These are phyloP conservation scores for Cryptomyrus ogoouensis DNA, from an alignment of 2,113 vertebrate species.

Conservation along the genomic window DNA sequence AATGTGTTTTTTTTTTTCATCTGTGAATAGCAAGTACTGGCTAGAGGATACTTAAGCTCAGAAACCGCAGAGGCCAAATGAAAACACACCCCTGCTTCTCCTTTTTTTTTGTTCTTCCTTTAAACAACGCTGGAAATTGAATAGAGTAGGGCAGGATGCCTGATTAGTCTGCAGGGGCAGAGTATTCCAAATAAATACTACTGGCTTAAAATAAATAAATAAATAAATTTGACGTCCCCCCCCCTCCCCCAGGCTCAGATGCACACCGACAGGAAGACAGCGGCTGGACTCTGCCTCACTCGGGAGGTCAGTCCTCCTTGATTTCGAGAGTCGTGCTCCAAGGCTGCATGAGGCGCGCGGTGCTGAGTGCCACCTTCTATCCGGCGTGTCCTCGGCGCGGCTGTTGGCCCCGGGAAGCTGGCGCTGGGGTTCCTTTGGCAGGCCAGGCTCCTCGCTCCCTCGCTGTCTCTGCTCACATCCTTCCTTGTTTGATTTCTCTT, in stretches of 20 bases:
- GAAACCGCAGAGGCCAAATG: slow-evolving; percentile 68
- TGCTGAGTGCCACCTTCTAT: slow-evolving; percentile 28
- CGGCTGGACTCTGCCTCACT: slow-evolving; percentile 22
- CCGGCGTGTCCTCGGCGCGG: slow-evolving; percentile 22
- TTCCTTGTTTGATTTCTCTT: slow-evolving; percentile 84
- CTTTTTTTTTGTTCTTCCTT: slow-evolving; percentile 43
- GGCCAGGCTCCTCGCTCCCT: slow-evolving; percentile 20
- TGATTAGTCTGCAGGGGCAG: slow-evolving; percentile 39
- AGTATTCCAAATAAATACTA: slow-evolving; percentile 43
- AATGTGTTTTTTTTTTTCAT: slow-evolving; percentile 72
- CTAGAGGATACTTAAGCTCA: slow-evolving; percentile 67
- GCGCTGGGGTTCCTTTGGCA: slow-evolving; percentile 19
- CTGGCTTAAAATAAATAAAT: slow-evolving; percentile 35
- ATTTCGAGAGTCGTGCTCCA: slow-evolving; percentile 34
- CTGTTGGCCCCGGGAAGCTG: slow-evolving; percentile 29
- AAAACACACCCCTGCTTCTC: slow-evolving; percentile 49
- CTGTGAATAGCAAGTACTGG: slow-evolving; percentile 68
- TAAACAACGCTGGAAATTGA: slow-evolving; percentile 45
- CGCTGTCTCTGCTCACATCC: slow-evolving; percentile 28
- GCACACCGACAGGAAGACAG: slow-evolving; percentile 27
- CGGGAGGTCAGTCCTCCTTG: slow-evolving; percentile 22
- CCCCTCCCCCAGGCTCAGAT: slow-evolving; percentile 24
- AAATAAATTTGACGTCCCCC: background rate
- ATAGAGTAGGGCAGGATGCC: slow-evolving; percentile 40
- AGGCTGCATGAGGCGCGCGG: slow-evolving; percentile 6